Percentiles rank a stretch among this genome's conserved stretches.
phyloP scores from a whole-genome alignment of 2,888 invertebrate genomes.

The Phanerotoma sp. region DNA sequence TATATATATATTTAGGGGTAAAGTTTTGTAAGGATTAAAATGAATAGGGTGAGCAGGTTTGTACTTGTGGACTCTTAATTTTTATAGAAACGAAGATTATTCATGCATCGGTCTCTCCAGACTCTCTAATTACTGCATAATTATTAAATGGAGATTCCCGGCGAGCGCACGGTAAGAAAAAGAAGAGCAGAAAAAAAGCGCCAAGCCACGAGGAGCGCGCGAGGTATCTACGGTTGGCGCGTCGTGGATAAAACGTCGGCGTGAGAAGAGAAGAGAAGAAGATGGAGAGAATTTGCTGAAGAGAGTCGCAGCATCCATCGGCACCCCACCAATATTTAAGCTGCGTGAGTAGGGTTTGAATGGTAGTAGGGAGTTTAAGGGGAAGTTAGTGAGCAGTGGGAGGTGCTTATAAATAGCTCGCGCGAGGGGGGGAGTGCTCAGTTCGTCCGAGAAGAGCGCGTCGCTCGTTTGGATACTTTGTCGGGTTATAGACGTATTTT shows the following conservation, averaged over 20 bases:
- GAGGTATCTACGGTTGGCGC: slow-evolving; percentile 20
- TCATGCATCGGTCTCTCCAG: slow-evolving; percentile 27
- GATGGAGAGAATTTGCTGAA: slow-evolving; percentile 1
- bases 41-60: background rate
- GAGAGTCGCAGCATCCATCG: slow-evolving; percentile 24
- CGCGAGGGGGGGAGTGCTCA: slow-evolving; percentile 57
- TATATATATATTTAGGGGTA: background rate
- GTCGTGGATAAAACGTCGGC: slow-evolving; percentile 16
- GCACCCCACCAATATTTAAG: slow-evolving; percentile 42
- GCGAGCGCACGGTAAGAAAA: slow-evolving; percentile 3
- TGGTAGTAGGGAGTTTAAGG: slow-evolving; percentile 40
- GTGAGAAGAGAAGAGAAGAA: background rate
- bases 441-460: slow-evolving; percentile 56
- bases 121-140: slow-evolving; percentile 27
- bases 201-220: slow-evolving; percentile 18
- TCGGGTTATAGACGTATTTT: background rate
- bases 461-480: slow-evolving; percentile 44
- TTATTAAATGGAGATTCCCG: slow-evolving; percentile 24
- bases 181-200: slow-evolving; percentile 2
- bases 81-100: slow-evolving; percentile 24
- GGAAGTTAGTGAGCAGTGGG: slow-evolving; percentile 49
- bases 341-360: slow-evolving; percentile 39
- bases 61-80: slow-evolving; percentile 8
- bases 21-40: background rate
- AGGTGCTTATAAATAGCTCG: slow-evolving; percentile 51